Evolutionary conservation across 2,888 invertebrate species (phyloP).

Genomic region (Calameuta pallipes): DNA sequence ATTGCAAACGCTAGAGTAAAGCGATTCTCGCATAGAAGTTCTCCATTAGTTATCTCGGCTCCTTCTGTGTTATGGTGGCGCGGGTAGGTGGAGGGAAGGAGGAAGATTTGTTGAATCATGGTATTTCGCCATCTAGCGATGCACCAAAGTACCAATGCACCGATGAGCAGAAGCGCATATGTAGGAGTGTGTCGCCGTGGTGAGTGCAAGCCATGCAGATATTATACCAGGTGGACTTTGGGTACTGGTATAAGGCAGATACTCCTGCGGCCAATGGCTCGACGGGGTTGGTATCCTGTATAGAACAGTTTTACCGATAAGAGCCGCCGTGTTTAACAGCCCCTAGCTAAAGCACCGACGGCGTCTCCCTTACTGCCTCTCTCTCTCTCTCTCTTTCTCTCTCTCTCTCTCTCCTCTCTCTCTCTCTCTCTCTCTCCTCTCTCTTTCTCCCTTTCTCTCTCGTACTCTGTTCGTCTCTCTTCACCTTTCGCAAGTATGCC

Average conservation of each 20-base stretch:
- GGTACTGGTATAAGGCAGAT: constrained; percentile 35
- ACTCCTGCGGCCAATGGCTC: constrained; percentile 50
- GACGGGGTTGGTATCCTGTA: constrained; percentile 47
- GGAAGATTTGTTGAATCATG: background rate
- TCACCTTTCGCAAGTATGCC: background rate
- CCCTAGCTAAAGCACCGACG: constrained; percentile 55
- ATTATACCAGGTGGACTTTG: background rate
- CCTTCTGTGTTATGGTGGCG: background rate
- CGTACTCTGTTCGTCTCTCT: background rate
- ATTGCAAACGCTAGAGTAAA: background rate
- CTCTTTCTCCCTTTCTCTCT: background rate
- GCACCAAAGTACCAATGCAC: background rate
- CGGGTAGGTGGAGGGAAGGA: background rate
- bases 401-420: too few species aligned
- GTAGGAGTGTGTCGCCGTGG: background rate
- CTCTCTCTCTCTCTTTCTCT: too few species aligned
- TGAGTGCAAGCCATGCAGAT: background rate
- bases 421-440: too few species aligned
- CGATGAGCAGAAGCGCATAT: background rate
- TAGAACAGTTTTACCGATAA: constrained; percentile 64
- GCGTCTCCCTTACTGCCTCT: constrained; percentile 33
- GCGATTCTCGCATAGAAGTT: background rate
- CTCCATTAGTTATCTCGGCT: background rate
- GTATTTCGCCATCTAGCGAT: background rate
- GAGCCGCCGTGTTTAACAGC: constrained; percentile 62